phyloP scores from a whole-genome alignment of 2,113 vertebrate genomes.

The Syrmaticus mikado region DNA sequence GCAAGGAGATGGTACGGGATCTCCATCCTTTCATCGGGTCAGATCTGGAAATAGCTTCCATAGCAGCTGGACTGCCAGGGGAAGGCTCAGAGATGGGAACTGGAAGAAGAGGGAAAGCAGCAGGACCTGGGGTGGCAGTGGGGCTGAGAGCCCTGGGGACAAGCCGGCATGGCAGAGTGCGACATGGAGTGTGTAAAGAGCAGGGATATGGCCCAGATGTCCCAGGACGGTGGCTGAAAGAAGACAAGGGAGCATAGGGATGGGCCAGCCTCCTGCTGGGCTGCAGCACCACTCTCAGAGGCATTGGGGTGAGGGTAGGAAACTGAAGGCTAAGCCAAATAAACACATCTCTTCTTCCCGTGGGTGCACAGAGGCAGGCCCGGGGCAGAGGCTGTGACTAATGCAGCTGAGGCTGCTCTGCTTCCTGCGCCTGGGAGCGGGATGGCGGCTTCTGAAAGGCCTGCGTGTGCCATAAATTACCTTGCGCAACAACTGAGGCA shows the following conservation, averaged over 20 bases:
- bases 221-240: not conserved
- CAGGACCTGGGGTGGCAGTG: not conserved
- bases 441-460: not conserved
- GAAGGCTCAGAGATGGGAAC: constrained; percentile 15
- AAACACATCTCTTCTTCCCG: constrained; percentile 10
- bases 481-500: not conserved
- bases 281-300: constrained; percentile 42
- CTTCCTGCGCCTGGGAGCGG: constrained; percentile 9
- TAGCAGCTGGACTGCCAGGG: constrained; percentile 14
- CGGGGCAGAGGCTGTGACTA: not conserved
- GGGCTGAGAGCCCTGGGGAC: not conserved
- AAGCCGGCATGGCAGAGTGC: not conserved
- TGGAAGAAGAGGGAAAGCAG: not conserved
- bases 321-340: constrained; percentile 54
- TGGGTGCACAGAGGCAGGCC: not conserved
- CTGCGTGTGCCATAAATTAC: not conserved
- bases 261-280: constrained; percentile 36
- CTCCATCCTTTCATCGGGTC: not conserved
- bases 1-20: not conserved
- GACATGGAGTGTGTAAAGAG: not conserved
- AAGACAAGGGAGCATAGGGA: not conserved
- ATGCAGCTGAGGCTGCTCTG: constrained; percentile 8
- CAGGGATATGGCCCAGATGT: not conserved
- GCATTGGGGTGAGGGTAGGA: not conserved
- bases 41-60: constrained; percentile 24